These are phyloP conservation scores for Polydrusus cervinus DNA, from an alignment of 2,888 invertebrate genomes.

Conservation along the genomic window DNA sequence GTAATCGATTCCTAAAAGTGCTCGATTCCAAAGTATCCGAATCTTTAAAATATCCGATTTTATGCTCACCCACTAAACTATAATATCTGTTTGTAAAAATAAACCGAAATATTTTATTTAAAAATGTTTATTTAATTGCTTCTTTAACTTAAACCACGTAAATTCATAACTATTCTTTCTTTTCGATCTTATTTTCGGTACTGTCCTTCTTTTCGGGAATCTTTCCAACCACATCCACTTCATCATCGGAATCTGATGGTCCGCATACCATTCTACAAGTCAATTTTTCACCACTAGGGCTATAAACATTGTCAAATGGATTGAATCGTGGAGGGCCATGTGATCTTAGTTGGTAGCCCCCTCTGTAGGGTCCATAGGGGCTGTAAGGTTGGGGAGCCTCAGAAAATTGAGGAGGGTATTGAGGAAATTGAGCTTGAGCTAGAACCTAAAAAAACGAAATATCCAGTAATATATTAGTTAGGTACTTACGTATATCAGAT, in stretches of 20 bases:
- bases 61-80: too few relatives aligned
- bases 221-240: not conserved
- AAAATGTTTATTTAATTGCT: too few relatives aligned
- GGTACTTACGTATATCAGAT: too few relatives aligned
- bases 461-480: too few relatives aligned
- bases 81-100: too few relatives aligned
- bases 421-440: constrained; percentile 35
- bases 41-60: too few relatives aligned
- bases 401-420: constrained; percentile 33
- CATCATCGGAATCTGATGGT: constrained; percentile 29
- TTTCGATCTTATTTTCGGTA: constrained; percentile 42
- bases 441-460: constrained; percentile 21
- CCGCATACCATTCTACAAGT: constrained; percentile 51
- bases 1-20: too few relatives aligned
- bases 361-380: constrained; percentile 17
- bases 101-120: not conserved
- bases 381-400: constrained; percentile 21
- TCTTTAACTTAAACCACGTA: not conserved
- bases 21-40: too few relatives aligned
- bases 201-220: constrained; percentile 42
- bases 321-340: constrained; percentile 17
- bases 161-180: constrained; percentile 20
- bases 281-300: constrained; percentile 43
- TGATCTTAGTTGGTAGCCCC: constrained; percentile 34
- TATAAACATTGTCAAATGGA: constrained; percentile 48